These are phyloP conservation scores for Adoxophyes honmai DNA, from an alignment of 1,140 invertebrate genomes.

Conservation along the genomic window DNA sequence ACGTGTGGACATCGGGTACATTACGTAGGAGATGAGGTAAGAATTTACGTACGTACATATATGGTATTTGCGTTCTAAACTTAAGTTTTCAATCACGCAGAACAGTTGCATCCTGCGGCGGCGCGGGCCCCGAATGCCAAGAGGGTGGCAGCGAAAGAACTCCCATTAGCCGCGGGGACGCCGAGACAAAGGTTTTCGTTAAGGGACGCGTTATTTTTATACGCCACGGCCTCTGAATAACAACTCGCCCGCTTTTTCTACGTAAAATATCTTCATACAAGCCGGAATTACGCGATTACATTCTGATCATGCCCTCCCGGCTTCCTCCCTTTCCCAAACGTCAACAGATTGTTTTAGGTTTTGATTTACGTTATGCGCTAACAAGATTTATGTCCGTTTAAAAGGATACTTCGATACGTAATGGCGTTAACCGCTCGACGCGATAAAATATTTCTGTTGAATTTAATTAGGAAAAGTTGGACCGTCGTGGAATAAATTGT, in stretches of 20 bases:
- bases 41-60: too few relatives aligned
- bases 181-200: slow-evolving; percentile 61
- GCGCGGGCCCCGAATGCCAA: slow-evolving; percentile 67
- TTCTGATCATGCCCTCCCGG: slow-evolving; percentile 62
- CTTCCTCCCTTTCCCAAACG: slow-evolving; percentile 56
- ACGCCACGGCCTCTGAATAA: slow-evolving; percentile 65
- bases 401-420: slow-evolving; percentile 40
- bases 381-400: slow-evolving; percentile 61
- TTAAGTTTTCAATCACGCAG: slow-evolving; percentile 50
- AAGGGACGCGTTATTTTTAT: slow-evolving; percentile 71
- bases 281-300: slow-evolving; percentile 60
- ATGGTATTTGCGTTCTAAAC: slow-evolving; percentile 3
- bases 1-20: too few relatives aligned
- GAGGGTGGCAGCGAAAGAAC: slow-evolving; percentile 51
- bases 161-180: slow-evolving; percentile 50
- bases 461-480: neutral
- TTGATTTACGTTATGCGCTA: slow-evolving; percentile 55
- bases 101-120: slow-evolving; percentile 67
- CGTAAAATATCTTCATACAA: slow-evolving; percentile 73
- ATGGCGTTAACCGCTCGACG: neutral
- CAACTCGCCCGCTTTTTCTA: slow-evolving; percentile 59
- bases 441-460: neutral
- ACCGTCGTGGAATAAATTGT: slow-evolving; percentile 41
- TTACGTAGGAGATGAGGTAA: too few relatives aligned
- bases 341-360: slow-evolving; percentile 47